These are phyloP conservation scores for Lasioglossum marginatum DNA, from an alignment of 2,888 invertebrate species.

Conservation along the genomic window DNA sequence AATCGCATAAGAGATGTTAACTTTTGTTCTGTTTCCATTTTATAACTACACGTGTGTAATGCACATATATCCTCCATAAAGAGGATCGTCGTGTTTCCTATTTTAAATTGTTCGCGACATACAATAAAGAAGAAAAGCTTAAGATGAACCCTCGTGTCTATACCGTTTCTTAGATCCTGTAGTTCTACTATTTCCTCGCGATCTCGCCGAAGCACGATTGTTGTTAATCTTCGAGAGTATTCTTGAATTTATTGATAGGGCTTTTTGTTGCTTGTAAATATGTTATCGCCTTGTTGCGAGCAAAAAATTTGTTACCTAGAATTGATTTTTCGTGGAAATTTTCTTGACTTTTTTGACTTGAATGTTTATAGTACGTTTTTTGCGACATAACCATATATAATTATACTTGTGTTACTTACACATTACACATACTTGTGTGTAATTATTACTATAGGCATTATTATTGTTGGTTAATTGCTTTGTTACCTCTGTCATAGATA, in stretches of 20 bases:
- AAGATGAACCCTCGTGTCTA: no score
- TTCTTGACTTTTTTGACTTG: neutral
- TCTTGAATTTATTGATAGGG: neutral
- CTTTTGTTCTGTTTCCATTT: conserved; percentile 3
- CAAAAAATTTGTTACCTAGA: neutral
- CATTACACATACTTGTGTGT: no score
- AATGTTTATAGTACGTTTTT: no score
- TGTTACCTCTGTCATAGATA: neutral
- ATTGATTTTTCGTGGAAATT: neutral
- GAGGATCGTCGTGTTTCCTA: neutral
- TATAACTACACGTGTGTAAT: neutral
- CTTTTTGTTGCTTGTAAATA: no score
- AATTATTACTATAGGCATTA: neutral
- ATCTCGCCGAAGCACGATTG: neutral
- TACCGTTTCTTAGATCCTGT: no score
- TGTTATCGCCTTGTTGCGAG: neutral
- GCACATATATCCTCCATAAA: neutral
- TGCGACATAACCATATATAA: no score
- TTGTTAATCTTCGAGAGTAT: neutral
- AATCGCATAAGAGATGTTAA: neutral
- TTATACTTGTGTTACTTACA: no score
- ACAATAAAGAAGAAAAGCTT: no score
- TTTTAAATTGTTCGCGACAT: neutral
- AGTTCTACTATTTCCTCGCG: no score
- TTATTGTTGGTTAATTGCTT: neutral